Base-by-base conservation (phyloP, 2,888 invertebrate species). In the Sinodicranocentrus sp. region DNA sequence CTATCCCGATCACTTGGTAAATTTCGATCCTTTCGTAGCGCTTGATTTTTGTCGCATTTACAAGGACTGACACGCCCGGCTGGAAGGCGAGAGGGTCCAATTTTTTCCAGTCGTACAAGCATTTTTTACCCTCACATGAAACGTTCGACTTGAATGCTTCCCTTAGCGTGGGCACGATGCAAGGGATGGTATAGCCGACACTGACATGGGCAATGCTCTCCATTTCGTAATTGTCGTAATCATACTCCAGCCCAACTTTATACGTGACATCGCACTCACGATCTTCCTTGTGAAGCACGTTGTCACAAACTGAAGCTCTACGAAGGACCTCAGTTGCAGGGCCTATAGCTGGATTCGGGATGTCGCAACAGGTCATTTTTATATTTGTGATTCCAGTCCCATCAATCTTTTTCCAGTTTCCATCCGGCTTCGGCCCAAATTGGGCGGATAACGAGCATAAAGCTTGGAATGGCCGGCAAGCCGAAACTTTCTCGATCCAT, bases 381-480 rank as follows among this genome's bases (percentile, higher is more conserved):
- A 75, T 2, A 13, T 75, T 44, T 2, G 63, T 28, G 1, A 75
- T 63, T 1, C 75, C 75, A 15, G 48, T 63, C 6, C 52, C 75
- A 33, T 75, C 75, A n/a, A 52, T 21, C 3, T 48, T 65, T 17
- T 65, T 63, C 63, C 63, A 75, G 63, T 75, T 17, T 3, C 63
- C 61, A 26, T 44, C 75, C 0, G 75, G 28, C 3, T 48, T 28
- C 1, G 25, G 28, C 10, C 75, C 75, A 65, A 65, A 63, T 15
- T 26, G n/a, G 8, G 63, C 75, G 5, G 44, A 17, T 13, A 75
- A 0, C 2, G 61, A 61, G 43, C 75, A 75, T 10, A 75, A 19
- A 17, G 75, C 75, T 48, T 75, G 63, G 48, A 61, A 75, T 5
- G 63, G 63, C 5, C 63, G 21, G 17, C 75, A 75, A 25, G 63